A percentile compares a stretch with the other conserved stretches of the same genome.
phyloP scores from a whole-genome alignment of 2,113 vertebrate species.

The Zosterops hypoxanthus region DNA sequence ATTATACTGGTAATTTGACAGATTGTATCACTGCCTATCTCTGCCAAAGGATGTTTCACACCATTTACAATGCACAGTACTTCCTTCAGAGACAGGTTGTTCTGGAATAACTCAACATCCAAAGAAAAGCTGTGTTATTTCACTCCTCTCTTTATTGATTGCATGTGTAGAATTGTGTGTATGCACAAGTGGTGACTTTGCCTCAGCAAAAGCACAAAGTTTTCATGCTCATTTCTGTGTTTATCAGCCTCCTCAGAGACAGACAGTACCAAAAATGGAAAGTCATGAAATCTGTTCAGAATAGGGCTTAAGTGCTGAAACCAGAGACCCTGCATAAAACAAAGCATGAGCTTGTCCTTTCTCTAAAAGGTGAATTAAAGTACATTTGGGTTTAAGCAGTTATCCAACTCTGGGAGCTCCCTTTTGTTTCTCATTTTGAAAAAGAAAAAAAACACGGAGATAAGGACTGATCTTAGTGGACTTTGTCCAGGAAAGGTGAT shows the following conservation, averaged over 20 bases:
- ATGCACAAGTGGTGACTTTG: background rate
- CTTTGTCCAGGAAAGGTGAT: background rate
- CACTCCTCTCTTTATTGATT: constrained; percentile 1
- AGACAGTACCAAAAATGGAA: background rate
- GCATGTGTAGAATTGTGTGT: background rate
- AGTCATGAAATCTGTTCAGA: background rate
- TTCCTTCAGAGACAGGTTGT: constrained; percentile 49
- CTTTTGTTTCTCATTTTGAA: background rate
- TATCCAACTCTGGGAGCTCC: background rate
- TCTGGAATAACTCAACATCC: constrained; percentile 55
- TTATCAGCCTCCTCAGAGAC: background rate
- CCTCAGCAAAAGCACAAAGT: background rate
- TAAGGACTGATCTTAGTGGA: background rate
- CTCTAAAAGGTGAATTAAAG: background rate
- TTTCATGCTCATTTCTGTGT: background rate
- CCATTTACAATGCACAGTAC: constrained; percentile 38
- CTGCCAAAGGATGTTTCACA: constrained; percentile 62
- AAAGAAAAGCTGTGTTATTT: background rate
- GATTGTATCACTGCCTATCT: constrained; percentile 42
- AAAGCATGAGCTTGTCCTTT: background rate
- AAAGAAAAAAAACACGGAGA: background rate
- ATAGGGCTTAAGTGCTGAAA: background rate
- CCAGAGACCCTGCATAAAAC: background rate
- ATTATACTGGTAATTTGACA: constrained; percentile 42
- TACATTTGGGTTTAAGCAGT: background rate